A percentile compares a stretch with the other conserved stretches of the same genome.
These are phyloP conservation scores for Meteorus colon DNA, from an alignment of 2,888 invertebrate genomes.

Conservation along the genomic window DNA sequence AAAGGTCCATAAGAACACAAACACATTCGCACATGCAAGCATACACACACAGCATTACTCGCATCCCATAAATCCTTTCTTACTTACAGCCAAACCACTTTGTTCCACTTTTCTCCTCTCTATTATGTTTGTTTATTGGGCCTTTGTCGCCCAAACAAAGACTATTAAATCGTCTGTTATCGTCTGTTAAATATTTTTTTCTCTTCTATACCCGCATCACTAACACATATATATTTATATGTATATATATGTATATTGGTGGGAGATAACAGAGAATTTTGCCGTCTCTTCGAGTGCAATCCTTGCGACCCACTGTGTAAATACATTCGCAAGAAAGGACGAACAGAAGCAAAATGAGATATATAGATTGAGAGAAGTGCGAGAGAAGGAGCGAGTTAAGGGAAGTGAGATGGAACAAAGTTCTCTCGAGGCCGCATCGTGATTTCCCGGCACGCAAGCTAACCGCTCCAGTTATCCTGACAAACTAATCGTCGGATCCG, in stretches of 20 bases:
- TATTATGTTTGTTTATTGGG: conserved; percentile 25
- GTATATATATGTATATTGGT: background rate
- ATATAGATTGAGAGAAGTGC: conserved; percentile 2
- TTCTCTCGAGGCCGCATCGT: conserved; percentile 41
- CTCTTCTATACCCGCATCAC: background rate
- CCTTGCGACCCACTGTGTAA: background rate
- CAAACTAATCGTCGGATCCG: conserved; percentile 62
- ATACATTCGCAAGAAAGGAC: conserved; percentile 1
- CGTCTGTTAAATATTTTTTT: conserved; percentile 8
- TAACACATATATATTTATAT: background rate
- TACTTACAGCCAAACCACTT: conserved; percentile 25
- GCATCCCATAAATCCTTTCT: conserved; percentile 21
- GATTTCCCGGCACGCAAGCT: conserved; percentile 54
- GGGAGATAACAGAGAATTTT: conserved; percentile 4
- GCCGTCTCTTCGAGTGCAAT: background rate
- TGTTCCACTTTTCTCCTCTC: conserved; percentile 26
- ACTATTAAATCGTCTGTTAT: conserved; percentile 10
- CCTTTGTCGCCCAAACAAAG: conserved; percentile 27
- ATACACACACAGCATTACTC: background rate
- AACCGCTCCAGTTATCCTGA: conserved; percentile 65
- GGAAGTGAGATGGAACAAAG: background rate
- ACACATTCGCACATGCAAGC: background rate
- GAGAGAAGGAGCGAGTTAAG: background rate
- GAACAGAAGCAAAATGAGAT: background rate
- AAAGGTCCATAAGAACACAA: background rate